Conservation (phyloP, 2,797 vertebrate genomes). For the Anabacerthia variegaticeps region DNA sequence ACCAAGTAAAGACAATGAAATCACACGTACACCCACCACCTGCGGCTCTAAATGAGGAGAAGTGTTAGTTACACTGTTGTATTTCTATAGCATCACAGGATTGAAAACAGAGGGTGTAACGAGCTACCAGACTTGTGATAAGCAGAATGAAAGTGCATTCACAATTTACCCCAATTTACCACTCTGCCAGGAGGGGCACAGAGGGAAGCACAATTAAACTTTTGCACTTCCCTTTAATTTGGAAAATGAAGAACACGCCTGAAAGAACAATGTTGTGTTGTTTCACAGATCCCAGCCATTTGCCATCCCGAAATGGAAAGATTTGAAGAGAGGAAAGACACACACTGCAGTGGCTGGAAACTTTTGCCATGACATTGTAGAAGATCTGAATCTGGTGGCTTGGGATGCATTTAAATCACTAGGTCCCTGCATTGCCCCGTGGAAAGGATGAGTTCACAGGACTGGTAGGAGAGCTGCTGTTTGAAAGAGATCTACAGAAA, state of each 20-base stretch:
- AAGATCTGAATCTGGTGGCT: not conserved
- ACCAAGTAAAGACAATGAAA: constrained; percentile 73
- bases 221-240: constrained; percentile 57
- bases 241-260: not conserved
- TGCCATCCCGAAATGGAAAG: not conserved
- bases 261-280: not conserved
- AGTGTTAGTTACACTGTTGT: constrained; percentile 73
- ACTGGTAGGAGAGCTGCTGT: not conserved
- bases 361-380: not conserved
- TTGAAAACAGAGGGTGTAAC: constrained; percentile 61
- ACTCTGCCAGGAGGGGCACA: not conserved
- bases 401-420: not conserved
- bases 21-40: constrained; percentile 61
- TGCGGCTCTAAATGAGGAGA: constrained; percentile 66
- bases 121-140: constrained; percentile 52
- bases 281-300: constrained; percentile 4
- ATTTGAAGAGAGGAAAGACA: not conserved
- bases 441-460: not conserved
- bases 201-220: constrained; percentile 63
- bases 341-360: not conserved
- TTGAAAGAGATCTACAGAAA: not conserved
- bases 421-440: not conserved
- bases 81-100: constrained; percentile 67
- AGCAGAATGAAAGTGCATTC: constrained; percentile 59
- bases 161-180: constrained; percentile 48